phyloP scores from a whole-genome alignment of 2,888 invertebrate species.

The Drosophila incognita region DNA sequence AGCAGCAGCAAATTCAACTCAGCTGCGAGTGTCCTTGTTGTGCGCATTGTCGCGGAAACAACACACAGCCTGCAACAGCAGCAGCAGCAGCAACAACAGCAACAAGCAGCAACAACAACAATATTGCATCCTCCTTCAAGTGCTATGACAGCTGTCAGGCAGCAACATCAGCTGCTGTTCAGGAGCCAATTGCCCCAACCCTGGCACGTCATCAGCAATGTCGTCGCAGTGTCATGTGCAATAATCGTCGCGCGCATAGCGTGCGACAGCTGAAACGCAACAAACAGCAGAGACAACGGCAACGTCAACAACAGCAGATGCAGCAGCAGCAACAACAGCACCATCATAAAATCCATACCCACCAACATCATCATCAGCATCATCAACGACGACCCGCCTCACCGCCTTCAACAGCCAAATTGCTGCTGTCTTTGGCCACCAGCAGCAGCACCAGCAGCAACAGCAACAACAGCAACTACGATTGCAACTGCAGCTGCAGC shows the following conservation, averaged over 20 bases:
- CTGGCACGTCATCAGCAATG: conserved; percentile 64
- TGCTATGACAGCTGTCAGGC: conserved; percentile 69
- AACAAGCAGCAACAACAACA: conserved; percentile 25
- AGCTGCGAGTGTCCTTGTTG: conserved; percentile 81
- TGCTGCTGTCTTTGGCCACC: conserved; percentile 71
- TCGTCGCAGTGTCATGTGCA: conserved; percentile 76
- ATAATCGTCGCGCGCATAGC: conserved; percentile 69
- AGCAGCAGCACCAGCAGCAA: conserved; percentile 37
- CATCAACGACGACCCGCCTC: conserved; percentile 36
- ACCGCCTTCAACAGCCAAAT: conserved; percentile 67
- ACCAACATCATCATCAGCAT: conserved; percentile 17
- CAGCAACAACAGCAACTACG: conserved; percentile 32
- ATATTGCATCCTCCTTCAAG: conserved; percentile 55
- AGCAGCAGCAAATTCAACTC: conserved; percentile 29
- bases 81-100: conserved; percentile 19
- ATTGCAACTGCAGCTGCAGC: conserved; percentile 49
- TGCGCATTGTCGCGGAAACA: conserved; percentile 63
- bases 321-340: conserved; percentile 42
- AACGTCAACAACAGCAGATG: conserved; percentile 30
- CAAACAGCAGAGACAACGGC: conserved; percentile 54
- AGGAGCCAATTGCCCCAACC: conserved; percentile 18
- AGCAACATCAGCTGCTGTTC: conserved; percentile 27
- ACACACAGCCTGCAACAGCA: conserved; percentile 12
- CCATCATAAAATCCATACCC: conserved; percentile 19
- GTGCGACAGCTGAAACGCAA: conserved; percentile 79